A percentile compares a stretch with the other conserved stretches of the same genome.
These are phyloP conservation scores for Scaptodrosophila latifasciaeformis DNA, from an alignment of 2,888 invertebrate genomes.

Conservation along the genomic window DNA sequence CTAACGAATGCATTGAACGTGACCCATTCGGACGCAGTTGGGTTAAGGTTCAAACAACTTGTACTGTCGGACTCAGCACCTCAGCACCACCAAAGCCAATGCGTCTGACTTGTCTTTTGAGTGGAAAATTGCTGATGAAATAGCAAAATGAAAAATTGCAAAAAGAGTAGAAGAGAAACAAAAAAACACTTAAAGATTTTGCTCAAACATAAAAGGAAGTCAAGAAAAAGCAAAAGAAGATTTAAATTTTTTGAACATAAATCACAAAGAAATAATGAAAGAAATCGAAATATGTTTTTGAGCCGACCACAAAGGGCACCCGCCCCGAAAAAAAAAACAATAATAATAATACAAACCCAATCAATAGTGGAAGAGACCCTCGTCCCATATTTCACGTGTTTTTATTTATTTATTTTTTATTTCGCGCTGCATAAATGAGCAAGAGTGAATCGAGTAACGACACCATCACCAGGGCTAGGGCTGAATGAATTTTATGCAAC, in stretches of 20 bases:
- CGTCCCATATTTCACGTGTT: slow-evolving; percentile 61
- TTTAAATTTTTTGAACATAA: too few relatives aligned
- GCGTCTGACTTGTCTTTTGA: slow-evolving; percentile 52
- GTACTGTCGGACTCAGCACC: slow-evolving; percentile 37
- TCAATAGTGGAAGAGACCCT: background rate
- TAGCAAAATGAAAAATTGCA: background rate
- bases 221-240: background rate
- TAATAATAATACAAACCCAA: slow-evolving; percentile 46
- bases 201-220: slow-evolving; percentile 9
- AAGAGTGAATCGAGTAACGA: background rate
- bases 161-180: background rate
- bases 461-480: background rate
- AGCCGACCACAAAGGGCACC: slow-evolving; percentile 43
- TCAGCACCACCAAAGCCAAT: slow-evolving; percentile 1
- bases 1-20: slow-evolving; percentile 38
- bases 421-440: slow-evolving; percentile 28
- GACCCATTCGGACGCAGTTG: slow-evolving; percentile 18
- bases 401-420: slow-evolving; percentile 30
- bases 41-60: slow-evolving; percentile 60
- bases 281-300: slow-evolving; percentile 50
- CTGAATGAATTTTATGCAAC: slow-evolving; percentile 51
- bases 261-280: too few relatives aligned
- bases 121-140: slow-evolving; percentile 46
- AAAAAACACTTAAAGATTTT: slow-evolving; percentile 11
- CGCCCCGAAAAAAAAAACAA: slow-evolving; percentile 28